Conservation (phyloP, 2,888 invertebrate genomes). For the Drosophila meridionalis region DNA sequence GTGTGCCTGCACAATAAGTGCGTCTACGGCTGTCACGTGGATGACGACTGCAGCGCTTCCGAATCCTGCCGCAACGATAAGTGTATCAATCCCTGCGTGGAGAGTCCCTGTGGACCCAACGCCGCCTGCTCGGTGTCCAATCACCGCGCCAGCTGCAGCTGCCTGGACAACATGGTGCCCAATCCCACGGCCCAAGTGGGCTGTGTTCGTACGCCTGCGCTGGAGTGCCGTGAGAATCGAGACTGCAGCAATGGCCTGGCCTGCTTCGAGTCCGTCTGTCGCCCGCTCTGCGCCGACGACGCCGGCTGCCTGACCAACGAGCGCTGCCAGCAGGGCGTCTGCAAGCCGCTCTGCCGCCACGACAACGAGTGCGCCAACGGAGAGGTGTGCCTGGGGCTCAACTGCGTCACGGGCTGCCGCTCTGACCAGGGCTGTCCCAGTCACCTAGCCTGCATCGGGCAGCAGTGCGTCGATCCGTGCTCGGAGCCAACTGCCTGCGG, state of each 20-base stretch:
- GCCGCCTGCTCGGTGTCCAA: conserved; percentile 92
- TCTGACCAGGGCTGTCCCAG: conserved; percentile 91
- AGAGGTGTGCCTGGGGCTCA: conserved; percentile 93
- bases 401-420: conserved; percentile 93
- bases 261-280: conserved; percentile 91
- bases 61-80: conserved; percentile 93
- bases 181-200: conserved; percentile 95
- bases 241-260: conserved; percentile 90
- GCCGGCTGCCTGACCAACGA: conserved; percentile 93
- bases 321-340: conserved; percentile 88
- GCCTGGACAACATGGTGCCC: conserved; percentile 91
- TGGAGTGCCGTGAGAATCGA: conserved; percentile 90
- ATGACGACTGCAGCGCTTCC: conserved; percentile 94
- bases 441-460: conserved; percentile 90
- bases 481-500: conserved; percentile 92
- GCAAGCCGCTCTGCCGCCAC: conserved; percentile 92
- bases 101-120: conserved; percentile 94
- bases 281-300: conserved; percentile 91
- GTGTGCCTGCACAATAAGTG: conserved; percentile 95
- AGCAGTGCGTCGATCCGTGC: conserved; percentile 92
- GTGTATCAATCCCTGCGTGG: conserved; percentile 91
- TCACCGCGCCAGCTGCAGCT: conserved; percentile 93
- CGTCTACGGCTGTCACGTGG: conserved; percentile 93
- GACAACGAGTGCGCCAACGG: conserved; percentile 95
- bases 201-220: conserved; percentile 92